These are phyloP conservation scores for Acrobasis consociella DNA, from an alignment of 2,888 invertebrate species.

Conservation along the genomic window DNA sequence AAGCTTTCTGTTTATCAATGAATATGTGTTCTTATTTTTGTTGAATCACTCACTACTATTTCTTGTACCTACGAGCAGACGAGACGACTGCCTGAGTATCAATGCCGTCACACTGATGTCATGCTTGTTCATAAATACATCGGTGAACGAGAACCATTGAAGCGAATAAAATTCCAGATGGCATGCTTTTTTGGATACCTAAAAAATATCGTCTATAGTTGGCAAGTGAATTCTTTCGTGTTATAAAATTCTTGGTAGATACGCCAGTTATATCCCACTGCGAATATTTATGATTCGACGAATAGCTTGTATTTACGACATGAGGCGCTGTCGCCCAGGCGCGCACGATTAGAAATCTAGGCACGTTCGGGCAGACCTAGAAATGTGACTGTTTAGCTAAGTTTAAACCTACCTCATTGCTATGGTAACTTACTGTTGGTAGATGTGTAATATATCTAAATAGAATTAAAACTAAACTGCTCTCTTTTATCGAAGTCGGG, in stretches of 20 bases:
- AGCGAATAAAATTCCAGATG: slow-evolving; percentile 16
- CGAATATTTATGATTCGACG: slow-evolving; percentile 15
- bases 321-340: neutral
- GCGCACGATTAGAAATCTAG: slow-evolving; percentile 7
- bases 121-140: slow-evolving; percentile 13
- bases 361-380: slow-evolving; percentile 20
- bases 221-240: neutral
- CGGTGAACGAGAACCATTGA: slow-evolving; percentile 13
- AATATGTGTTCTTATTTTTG: too few species aligned
- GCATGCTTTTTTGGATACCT: slow-evolving; percentile 10
- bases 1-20: too few species aligned
- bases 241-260: slow-evolving; percentile 1
- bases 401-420: neutral
- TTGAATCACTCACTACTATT: neutral
- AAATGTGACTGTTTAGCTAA: slow-evolving; percentile 24
- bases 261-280: slow-evolving; percentile 1
- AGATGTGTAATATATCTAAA: neutral
- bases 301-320: slow-evolving; percentile 10
- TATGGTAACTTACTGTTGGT: neutral
- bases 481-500: neutral
- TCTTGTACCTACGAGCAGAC: neutral
- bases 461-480: neutral
- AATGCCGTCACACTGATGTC: slow-evolving; percentile 16
- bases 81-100: slow-evolving; percentile 1
- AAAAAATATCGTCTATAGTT: neutral